Evolutionary conservation across 2,113 vertebrate genomes (phyloP), one percentile per base, ranked within the genome.

Genomic region (Pardalotus punctatus): DNA sequence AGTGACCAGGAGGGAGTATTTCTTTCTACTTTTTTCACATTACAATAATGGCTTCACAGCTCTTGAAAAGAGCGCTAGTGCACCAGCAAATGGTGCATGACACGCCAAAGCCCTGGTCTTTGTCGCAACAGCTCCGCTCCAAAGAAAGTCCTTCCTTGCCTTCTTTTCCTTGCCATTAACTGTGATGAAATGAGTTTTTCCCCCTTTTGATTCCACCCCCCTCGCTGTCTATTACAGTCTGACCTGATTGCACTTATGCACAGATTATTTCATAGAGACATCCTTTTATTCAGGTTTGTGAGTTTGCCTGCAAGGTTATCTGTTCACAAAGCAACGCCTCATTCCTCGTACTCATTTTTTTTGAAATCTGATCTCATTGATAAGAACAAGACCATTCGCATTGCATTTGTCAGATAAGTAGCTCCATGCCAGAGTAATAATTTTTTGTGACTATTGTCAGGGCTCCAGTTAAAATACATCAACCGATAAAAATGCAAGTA

Each of bases 101-200:
- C 98, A 97, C 76, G 42, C 94, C 27, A 92, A 97, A 97, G 97
- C 94, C 97, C 97, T 33, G 93, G 97, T 96, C 97, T 98, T 98
- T 98, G 98, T 98, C 97, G 57, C 96, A 97, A 97, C 96, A 97
- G 97, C 97, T 97, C 96, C 72, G 97, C 97, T 98, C 97, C 97
- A 97, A 95, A 98, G 97, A 97, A 97, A 98, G 98, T 98, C 98
- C 98, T 98, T 98, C 97, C 96, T 97, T 97, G 97, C 97, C 98
- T 98, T 97, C 97, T 94, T 98, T 98, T 98, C 98, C 98, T 98
- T 98, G 97, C 98, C 98, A 98, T 98, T 98, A 98, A 98, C 98
- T 97, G 98, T 97, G 97, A 98, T 98, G 98, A 98, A 98, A 98
- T 98, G 97, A 98, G 98, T 97, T 98, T 97, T 93, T 93, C 95